Conservation (phyloP, 1,140 invertebrate genomes). For the Brachionus rubens region DNA sequence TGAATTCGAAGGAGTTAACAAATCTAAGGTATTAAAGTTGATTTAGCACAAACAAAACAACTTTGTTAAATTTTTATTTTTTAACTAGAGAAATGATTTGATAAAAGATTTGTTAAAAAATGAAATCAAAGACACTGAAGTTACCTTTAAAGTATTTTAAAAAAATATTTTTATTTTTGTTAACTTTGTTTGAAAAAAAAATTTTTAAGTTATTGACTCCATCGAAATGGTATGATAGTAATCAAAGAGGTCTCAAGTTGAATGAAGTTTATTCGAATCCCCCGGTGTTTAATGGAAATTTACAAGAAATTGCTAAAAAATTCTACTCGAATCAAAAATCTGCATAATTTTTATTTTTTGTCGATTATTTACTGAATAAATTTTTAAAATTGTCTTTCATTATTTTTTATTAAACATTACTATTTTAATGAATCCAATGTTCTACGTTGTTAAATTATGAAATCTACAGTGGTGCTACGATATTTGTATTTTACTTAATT, state of each 20-base stretch:
- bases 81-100: neutral
- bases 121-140: neutral
- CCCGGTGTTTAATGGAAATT: neutral
- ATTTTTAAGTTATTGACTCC: conserved; percentile 24
- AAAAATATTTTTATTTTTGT: neutral
- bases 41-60: neutral
- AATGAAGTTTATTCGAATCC: neutral
- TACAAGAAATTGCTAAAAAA: conserved; percentile 11
- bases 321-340: neutral
- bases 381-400: too few relatives aligned
- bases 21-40: conserved; percentile 8
- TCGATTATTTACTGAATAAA: too few relatives aligned
- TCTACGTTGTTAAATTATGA: too few relatives aligned
- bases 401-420: too few relatives aligned
- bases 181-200: neutral
- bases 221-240: conserved; percentile 42
- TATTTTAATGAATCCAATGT: too few relatives aligned
- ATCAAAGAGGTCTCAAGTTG: conserved; percentile 17
- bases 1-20: conserved; percentile 4
- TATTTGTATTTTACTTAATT: too few relatives aligned
- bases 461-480: too few relatives aligned
- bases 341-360: too few relatives aligned
- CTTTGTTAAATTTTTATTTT: neutral
- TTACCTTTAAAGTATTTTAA: conserved; percentile 8
- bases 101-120: neutral